A percentile compares a stretch with the other conserved stretches of the same genome.
Conservation (phyloP, 2,888 invertebrate species). For the Anoplius nigerrimus region DNA sequence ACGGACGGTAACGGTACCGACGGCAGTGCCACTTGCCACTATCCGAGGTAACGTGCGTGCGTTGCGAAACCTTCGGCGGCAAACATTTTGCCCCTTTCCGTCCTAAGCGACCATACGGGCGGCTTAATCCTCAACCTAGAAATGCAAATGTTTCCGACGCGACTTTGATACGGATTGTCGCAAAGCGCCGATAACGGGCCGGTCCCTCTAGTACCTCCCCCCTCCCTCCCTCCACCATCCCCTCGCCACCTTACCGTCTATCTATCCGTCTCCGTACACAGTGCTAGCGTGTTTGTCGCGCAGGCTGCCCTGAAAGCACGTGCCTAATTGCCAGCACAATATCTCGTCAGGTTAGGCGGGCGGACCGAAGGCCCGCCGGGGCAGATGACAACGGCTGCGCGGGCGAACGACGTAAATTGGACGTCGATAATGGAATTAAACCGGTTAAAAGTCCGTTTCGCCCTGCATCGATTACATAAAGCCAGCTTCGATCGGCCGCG, state of each 20-base stretch:
- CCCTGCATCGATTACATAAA: neutral
- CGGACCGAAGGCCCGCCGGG: too few relatives aligned
- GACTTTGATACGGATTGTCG: slow-evolving; percentile 24
- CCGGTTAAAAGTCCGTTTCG: neutral
- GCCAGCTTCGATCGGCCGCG: neutral
- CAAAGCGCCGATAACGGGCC: neutral
- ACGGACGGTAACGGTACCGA: too few relatives aligned
- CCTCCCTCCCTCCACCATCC: neutral
- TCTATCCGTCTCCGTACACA: too few relatives aligned
- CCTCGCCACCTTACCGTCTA: neutral
- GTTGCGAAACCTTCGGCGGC: slow-evolving; percentile 6
- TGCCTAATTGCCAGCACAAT: slow-evolving; percentile 2
- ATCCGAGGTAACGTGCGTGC: neutral
- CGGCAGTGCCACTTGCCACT: too few relatives aligned
- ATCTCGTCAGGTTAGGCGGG: neutral
- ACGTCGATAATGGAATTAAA: slow-evolving; percentile 4
- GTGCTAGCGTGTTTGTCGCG: too few relatives aligned
- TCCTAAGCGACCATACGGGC: slow-evolving; percentile 30
- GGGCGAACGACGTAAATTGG: neutral
- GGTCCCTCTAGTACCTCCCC: too few relatives aligned
- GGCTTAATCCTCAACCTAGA: slow-evolving; percentile 54
- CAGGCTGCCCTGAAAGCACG: neutral
- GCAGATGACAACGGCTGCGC: neutral
- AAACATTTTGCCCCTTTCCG: too few relatives aligned
- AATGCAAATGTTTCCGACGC: slow-evolving; percentile 54